Conservation (phyloP, 2,888 invertebrate species). For the Drosophila multiciliata region DNA sequence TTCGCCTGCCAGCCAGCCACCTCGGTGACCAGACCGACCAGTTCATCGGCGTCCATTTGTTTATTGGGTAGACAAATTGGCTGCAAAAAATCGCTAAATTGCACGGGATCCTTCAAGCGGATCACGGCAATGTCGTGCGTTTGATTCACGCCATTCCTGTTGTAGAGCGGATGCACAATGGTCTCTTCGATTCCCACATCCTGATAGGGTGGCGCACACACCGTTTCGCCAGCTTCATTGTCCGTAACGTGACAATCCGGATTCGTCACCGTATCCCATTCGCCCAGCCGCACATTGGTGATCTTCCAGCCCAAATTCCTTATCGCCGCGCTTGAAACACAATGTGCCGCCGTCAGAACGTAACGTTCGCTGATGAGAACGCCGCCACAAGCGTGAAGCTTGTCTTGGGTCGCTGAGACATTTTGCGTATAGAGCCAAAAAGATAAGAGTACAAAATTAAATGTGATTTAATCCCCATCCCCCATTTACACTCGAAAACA, state of each 20-base stretch:
- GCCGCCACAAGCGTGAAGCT: constrained; percentile 70
- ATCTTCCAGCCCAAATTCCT: constrained; percentile 30
- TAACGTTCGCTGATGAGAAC: constrained; percentile 66
- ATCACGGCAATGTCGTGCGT: constrained; percentile 62
- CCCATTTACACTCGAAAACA: constrained; percentile 3
- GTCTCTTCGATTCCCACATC: constrained; percentile 60
- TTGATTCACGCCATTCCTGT: constrained; percentile 21
- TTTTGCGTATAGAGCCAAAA: background rate
- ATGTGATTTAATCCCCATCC: background rate
- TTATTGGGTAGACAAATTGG: constrained; percentile 69
- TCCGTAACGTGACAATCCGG: constrained; percentile 58
- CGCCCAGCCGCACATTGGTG: constrained; percentile 58
- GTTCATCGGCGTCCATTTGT: constrained; percentile 57
- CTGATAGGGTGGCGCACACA: constrained; percentile 62
- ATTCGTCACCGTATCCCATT: constrained; percentile 71
- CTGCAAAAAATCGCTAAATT: constrained; percentile 52
- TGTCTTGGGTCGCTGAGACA: constrained; percentile 48
- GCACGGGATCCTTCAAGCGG: constrained; percentile 39
- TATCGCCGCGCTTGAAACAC: constrained; percentile 28
- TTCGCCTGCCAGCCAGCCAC: constrained; percentile 62
- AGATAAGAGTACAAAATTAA: constrained; percentile 34
- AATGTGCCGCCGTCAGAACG: constrained; percentile 66
- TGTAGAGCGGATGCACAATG: constrained; percentile 42
- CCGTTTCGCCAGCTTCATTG: background rate
- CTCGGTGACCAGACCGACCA: constrained; percentile 58